Base-by-base conservation (phyloP, 2,113 vertebrate species). In the Rhynchomys soricoides region DNA sequence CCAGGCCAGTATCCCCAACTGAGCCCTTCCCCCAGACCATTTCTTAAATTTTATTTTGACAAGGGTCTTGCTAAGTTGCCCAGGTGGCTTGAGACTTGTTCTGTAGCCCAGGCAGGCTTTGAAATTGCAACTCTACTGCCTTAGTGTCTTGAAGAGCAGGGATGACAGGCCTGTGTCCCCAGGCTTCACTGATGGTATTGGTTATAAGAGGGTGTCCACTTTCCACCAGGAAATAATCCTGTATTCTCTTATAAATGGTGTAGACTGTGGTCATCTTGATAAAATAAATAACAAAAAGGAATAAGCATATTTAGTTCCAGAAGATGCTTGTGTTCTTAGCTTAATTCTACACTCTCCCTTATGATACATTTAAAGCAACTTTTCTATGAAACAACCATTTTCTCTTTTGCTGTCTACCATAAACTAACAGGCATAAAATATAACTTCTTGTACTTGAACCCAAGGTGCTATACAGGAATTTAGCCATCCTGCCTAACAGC, bases 381-480 rank as follows among this genome's bases (percentile, higher is more conserved):
- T 82, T 85, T 81, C 66, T 8, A 0, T 0, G 13, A 45, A 29
- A 74, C 9, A 40, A 29, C 4, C 13, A 3, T 29, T 45, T 86
- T 31, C 13, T 86, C 4, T 29, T 90, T 16, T 73, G 37, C 16
- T 40, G 45, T 57, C n/a, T 29, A 7, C 34, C 31, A 22, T 19
- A 1, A 1, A 10, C 31, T 2, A 12, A 48, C 29, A 48, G 8
- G 24, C 26, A 21, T 11, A 26, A 52, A 17, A 3, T 7, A 9
- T 24, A 40, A 2, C 7, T 7, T 59, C 68, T 43, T 19, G 66
- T 40, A 52, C 40, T 73, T 13, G 17, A 90, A 68, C 45, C 5
- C 0, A 4, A 66, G 2, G 24, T 24, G 19, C 13, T 19, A 17
- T 0, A 9, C 37, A 15, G 3, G 15, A n/a, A 26, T 55, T 43